These are phyloP conservation scores for Drosophila simulans DNA, from an alignment of 1,140 invertebrate genomes.

Conservation along the genomic window DNA sequence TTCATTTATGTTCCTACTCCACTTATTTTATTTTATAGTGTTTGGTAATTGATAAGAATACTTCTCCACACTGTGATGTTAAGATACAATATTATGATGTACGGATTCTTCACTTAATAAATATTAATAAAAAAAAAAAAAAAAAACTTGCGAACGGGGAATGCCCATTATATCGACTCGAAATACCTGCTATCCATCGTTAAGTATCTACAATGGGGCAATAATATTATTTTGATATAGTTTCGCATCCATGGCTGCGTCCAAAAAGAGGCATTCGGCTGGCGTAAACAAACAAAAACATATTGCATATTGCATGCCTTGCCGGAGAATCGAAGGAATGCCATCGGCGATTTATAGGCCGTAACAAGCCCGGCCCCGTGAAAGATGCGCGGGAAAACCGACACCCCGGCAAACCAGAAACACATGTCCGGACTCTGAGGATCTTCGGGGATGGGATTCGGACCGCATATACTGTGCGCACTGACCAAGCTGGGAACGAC, in stretches of 20 bases:
- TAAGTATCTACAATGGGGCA: background rate
- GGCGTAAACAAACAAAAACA: constrained; percentile 74
- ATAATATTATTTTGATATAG: constrained; percentile 42
- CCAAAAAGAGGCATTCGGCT: constrained; percentile 47
- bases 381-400: constrained; percentile 41
- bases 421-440: constrained; percentile 31
- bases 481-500: constrained; percentile 14
- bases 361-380: constrained; percentile 57
- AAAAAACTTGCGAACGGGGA: constrained; percentile 18
- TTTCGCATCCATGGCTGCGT: constrained; percentile 61
- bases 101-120: too few species aligned
- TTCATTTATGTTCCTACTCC: too few species aligned
- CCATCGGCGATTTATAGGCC: constrained; percentile 72
- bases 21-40: too few species aligned
- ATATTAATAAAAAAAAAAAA: too few species aligned
- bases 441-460: constrained; percentile 4
- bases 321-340: constrained; percentile 50
- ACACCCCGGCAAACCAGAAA: constrained; percentile 43
- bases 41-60: too few species aligned
- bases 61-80: too few species aligned
- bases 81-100: too few species aligned
- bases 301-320: constrained; percentile 58
- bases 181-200: constrained; percentile 19
- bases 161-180: constrained; percentile 2
- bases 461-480: background rate